A percentile compares a stretch with the other conserved stretches of the same genome.
Evolutionary conservation across 2,888 invertebrate genomes (phyloP).

Genomic region (Abscondita cerata): DNA sequence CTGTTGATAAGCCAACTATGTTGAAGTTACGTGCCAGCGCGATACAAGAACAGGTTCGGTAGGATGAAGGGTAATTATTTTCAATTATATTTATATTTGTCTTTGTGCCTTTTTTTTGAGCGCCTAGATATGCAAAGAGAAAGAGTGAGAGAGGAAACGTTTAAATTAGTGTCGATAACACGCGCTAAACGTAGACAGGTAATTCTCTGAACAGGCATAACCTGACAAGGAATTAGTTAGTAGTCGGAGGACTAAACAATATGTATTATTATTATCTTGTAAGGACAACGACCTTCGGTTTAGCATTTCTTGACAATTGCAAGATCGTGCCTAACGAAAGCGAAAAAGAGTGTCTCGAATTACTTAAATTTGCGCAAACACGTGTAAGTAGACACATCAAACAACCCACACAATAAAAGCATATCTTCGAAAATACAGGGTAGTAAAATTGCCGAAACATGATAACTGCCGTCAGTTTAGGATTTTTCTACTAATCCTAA

Average conservation of each 20-base stretch:
- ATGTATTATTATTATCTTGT: constrained; percentile 41
- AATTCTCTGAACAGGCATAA: constrained; percentile 24
- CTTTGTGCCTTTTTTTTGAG: not conserved
- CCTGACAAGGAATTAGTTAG: constrained; percentile 24
- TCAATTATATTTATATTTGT: constrained; percentile 3
- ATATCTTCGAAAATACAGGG: constrained; percentile 14
- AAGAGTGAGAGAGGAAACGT: not conserved
- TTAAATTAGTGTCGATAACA: constrained; percentile 5
- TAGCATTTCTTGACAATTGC: constrained; percentile 22
- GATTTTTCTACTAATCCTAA: constrained; percentile 49
- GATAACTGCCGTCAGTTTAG: constrained; percentile 48
- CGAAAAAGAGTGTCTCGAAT: constrained; percentile 3
- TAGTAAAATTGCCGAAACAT: constrained; percentile 50
- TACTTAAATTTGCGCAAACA: constrained; percentile 15
- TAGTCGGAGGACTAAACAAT: constrained; percentile 41
- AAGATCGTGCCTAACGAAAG: constrained; percentile 30
- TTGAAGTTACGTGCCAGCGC: constrained; percentile 7
- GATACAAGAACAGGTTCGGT: not conserved
- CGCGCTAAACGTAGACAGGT: not conserved
- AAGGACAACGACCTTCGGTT: constrained; percentile 41
- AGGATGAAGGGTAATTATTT: constrained; percentile 16
- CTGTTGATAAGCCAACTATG: constrained; percentile 8
- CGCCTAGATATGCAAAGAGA: not conserved
- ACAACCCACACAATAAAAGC: not conserved
- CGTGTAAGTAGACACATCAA: constrained; percentile 11